Conservation (phyloP, 2,113 vertebrate genomes). For the Cyprinus carpio region DNA sequence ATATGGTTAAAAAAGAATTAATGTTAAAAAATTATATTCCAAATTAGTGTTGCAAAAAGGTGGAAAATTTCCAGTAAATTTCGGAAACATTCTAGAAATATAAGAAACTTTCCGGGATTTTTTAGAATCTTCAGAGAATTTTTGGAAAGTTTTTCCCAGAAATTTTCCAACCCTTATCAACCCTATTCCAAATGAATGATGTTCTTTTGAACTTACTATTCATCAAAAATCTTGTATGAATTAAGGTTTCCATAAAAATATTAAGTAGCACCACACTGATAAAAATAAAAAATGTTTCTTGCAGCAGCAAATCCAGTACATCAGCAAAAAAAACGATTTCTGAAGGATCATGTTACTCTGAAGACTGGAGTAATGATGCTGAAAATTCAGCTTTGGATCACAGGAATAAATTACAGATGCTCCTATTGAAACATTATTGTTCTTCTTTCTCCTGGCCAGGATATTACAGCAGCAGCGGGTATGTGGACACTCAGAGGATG, state of each 20-base stretch:
- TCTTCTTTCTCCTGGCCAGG: constrained; percentile 68
- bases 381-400: neutral
- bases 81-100: too few relatives aligned
- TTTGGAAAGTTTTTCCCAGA: too few relatives aligned
- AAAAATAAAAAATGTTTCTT: neutral
- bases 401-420: neutral
- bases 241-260: neutral
- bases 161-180: too few relatives aligned
- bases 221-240: neutral
- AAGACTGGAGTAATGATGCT: neutral
- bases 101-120: too few relatives aligned
- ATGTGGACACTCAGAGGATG: constrained; percentile 84
- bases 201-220: neutral
- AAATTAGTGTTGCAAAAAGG: too few relatives aligned
- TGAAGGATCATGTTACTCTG: neutral
- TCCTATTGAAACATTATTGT: neutral
- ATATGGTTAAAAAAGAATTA: neutral
- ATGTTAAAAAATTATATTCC: neutral
- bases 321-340: neutral
- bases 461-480: constrained; percentile 84
- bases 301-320: neutral
- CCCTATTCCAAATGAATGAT: too few relatives aligned
- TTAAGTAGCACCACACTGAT: neutral
- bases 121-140: too few relatives aligned
- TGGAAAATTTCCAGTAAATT: too few relatives aligned